Evolutionary conservation across 1,140 invertebrate species (phyloP), one percentile per base, ranked within the genome.

Genomic region (Phortica variegata): DNA sequence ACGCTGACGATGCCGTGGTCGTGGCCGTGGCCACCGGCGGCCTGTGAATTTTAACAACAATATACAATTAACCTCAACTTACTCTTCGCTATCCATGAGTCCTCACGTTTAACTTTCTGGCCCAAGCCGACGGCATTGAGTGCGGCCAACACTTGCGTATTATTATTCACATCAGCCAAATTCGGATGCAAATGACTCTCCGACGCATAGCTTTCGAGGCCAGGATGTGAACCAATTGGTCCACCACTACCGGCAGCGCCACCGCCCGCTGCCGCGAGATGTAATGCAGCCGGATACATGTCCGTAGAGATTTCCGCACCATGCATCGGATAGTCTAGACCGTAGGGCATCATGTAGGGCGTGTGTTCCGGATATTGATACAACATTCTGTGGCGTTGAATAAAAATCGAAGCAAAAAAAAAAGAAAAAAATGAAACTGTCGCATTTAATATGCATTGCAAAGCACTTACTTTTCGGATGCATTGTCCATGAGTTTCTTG

Each of bases 401-500:
- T n/a, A n/a, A 21, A 51, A 16, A 12, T 13, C 12, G 0, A n/a
- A 4, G 26, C n/a, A 29, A 12, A 46, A 13, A 3, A 0, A 1
- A 38, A 23, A 26, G 21, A 18, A 15, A 15, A 34, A 8, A 8
- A 34, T 34, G 32, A n/a, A 8, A n/a, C n/a, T n/a, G n/a, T n/a
- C n/a, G n/a, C 18, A 16, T 34, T 20, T 21, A 26, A 18, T n/a
- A 29, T 41, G 17, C 0, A 8, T n/a, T 32, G 26, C 13, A 18
- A n/a, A 8, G 1, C 23, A 47, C 62, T 58, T 33, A 73, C 71
- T 73, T 74, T 51, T 75, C 68, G 16, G 55, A 63, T 12, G 65
- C 73, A 19, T 70, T 73, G 31, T 82, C 80, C 65, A 83, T 81
- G 10, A 83, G 63, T 53, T 82, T 84, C 62, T 81, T 82, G 17